phyloP scores from a whole-genome alignment of 2,888 invertebrate species.

The Leistus spinibarbis region DNA sequence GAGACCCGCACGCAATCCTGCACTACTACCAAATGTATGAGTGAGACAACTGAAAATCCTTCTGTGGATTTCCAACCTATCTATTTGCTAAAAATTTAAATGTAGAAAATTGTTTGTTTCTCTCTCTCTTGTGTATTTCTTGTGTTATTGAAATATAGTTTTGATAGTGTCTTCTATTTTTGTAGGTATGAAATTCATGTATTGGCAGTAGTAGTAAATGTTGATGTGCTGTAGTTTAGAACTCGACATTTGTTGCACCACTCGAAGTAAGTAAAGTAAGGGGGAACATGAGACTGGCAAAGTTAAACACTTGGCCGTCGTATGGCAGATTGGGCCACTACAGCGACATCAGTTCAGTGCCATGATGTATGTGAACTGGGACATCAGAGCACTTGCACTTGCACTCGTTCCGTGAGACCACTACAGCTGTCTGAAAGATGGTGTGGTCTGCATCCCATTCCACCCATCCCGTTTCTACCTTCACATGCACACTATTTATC shows the following conservation, averaged over 20 bases:
- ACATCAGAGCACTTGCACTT: neutral
- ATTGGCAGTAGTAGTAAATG: no score
- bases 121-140: no score
- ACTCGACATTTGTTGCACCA: neutral
- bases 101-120: no score
- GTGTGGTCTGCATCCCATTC: slow-evolving; percentile 4
- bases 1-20: neutral
- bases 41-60: neutral
- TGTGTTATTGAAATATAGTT: no score
- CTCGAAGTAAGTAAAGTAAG: neutral
- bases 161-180: no score
- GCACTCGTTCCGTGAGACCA: slow-evolving; percentile 7
- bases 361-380: slow-evolving; percentile 9
- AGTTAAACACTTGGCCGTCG: neutral
- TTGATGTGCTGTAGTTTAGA: neutral
- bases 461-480: neutral
- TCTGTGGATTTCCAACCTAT: no score
- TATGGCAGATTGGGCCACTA: neutral
- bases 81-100: no score
- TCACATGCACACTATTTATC: neutral
- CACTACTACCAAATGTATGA: neutral
- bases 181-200: no score
- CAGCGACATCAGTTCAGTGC: neutral
- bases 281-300: neutral
- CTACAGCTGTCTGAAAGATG: slow-evolving; percentile 11